phyloP scores from a whole-genome alignment of 2,797 vertebrate genomes.

The Sebastes kiyomatsui region DNA sequence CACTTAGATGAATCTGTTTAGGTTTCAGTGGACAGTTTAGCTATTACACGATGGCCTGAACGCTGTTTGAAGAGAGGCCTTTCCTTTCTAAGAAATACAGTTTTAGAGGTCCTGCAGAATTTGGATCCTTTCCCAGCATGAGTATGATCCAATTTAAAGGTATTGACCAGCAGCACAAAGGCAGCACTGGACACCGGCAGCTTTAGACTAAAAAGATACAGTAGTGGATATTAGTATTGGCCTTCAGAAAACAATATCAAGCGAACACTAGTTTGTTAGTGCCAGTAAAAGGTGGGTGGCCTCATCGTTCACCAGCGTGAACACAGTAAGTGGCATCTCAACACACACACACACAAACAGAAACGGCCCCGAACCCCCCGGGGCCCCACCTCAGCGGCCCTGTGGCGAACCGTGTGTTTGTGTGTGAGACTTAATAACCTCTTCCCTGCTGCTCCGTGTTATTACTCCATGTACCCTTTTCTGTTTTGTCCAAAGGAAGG shows the following conservation, averaged over 20 bases:
- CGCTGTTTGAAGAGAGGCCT: conserved; percentile 7
- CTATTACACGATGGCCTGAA: conserved; percentile 20
- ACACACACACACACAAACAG: conserved; percentile 12
- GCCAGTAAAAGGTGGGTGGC: conserved; percentile 55
- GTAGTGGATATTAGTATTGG: neutral
- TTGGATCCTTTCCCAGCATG: neutral
- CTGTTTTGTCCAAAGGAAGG: conserved; percentile 60
- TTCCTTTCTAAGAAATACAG: conserved; percentile 5
- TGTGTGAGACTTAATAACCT: conserved; percentile 69
- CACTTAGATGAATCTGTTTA: conserved; percentile 64
- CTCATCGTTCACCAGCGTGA: conserved; percentile 38
- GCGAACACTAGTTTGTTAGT: neutral
- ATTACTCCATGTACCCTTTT: conserved; percentile 60
- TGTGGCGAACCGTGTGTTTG: conserved; percentile 59
- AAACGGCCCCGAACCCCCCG: conserved; percentile 37
- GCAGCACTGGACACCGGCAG: neutral
- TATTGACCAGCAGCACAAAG: neutral
- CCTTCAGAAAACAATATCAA: neutral
- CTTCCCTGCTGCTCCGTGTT: conserved; percentile 69
- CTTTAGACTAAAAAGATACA: neutral
- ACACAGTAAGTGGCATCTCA: conserved; percentile 41
- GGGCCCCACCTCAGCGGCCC: conserved; percentile 53
- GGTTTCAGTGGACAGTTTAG: conserved; percentile 52
- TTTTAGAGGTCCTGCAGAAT: neutral
- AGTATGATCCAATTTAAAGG: conserved; percentile 5